These are phyloP conservation scores for Columbina picui DNA, from an alignment of 2,113 vertebrate genomes.

Conservation along the genomic window DNA sequence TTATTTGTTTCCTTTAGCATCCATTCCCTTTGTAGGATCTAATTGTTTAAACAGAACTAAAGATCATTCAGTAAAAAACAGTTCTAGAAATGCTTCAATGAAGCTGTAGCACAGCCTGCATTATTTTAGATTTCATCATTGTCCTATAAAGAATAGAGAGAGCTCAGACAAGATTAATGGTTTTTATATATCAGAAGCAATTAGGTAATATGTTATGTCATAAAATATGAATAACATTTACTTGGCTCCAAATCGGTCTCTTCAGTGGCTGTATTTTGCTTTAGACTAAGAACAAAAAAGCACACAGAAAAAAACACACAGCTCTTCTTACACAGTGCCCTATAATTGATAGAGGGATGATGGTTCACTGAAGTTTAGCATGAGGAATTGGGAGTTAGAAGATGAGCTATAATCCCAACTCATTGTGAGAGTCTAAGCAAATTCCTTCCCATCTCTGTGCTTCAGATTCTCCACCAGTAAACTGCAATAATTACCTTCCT, in stretches of 20 bases:
- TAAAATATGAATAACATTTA: conserved; percentile 34
- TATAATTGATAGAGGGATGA: not conserved
- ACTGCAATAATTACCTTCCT: not conserved
- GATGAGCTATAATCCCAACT: not conserved
- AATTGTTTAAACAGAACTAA: conserved; percentile 11
- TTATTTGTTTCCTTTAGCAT: not conserved
- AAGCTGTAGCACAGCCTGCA: not conserved
- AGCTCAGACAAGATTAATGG: not conserved
- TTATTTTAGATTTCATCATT: conserved; percentile 22
- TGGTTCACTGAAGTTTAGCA: not conserved
- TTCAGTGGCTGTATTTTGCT: not conserved
- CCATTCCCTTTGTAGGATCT: not conserved
- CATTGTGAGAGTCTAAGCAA: not conserved
- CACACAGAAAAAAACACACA: conserved; percentile 6
- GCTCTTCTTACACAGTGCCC: not conserved
- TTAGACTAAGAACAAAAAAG: not conserved
- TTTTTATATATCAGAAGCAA: conserved; percentile 32
- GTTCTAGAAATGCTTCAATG: not conserved
- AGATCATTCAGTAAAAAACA: not conserved
- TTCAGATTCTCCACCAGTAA: not conserved
- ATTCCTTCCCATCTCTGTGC: not conserved
- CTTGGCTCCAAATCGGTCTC: not conserved
- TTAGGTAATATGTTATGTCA: not conserved
- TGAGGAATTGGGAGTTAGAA: not conserved
- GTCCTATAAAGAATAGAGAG: not conserved